These are phyloP conservation scores for Agapetus fuscipes DNA, from an alignment of 2,888 invertebrate species.

Conservation along the genomic window DNA sequence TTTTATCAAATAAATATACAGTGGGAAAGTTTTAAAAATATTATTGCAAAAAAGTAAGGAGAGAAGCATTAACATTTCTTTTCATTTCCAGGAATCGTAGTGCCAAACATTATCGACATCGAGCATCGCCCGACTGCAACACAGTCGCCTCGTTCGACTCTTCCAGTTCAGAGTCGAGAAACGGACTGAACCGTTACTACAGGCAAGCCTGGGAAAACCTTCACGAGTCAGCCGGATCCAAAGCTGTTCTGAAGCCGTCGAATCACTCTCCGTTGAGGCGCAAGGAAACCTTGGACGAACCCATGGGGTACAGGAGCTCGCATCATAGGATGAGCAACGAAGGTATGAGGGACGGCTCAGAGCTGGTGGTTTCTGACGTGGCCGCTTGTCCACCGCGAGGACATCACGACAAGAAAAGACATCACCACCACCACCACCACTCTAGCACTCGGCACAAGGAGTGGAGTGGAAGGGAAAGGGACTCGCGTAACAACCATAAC, in stretches of 20 bases:
- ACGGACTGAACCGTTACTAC: slow-evolving; percentile 79
- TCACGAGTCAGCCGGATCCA: slow-evolving; percentile 67
- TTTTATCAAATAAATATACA: too few relatives aligned
- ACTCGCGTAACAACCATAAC: slow-evolving; percentile 43
- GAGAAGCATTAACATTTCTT: too few relatives aligned
- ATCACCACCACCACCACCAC: slow-evolving; percentile 59
- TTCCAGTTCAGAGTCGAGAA: slow-evolving; percentile 75
- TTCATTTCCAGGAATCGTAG: slow-evolving; percentile 54
- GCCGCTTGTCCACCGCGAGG: slow-evolving; percentile 33
- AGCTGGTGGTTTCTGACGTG: slow-evolving; percentile 64
- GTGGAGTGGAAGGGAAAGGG: slow-evolving; percentile 45
- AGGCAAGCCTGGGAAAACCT: slow-evolving; percentile 90
- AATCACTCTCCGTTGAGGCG: slow-evolving; percentile 52
- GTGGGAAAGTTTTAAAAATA: too few relatives aligned
- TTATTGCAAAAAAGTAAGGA: too few relatives aligned
- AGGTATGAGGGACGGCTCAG: slow-evolving; percentile 62
- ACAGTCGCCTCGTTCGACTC: slow-evolving; percentile 86
- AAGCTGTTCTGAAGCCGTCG: slow-evolving; percentile 31
- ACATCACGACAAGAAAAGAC: slow-evolving; percentile 50
- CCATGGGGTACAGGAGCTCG: slow-evolving; percentile 31
- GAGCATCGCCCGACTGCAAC: slow-evolving; percentile 83
- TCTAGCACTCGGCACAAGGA: slow-evolving; percentile 40
- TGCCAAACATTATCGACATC: slow-evolving; percentile 80
- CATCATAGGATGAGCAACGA: slow-evolving; percentile 39
- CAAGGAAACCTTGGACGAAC: slow-evolving; percentile 64